Evolutionary conservation across 2,113 vertebrate genomes (phyloP).

Genomic region (Cyphomyrus plagiostoma): DNA sequence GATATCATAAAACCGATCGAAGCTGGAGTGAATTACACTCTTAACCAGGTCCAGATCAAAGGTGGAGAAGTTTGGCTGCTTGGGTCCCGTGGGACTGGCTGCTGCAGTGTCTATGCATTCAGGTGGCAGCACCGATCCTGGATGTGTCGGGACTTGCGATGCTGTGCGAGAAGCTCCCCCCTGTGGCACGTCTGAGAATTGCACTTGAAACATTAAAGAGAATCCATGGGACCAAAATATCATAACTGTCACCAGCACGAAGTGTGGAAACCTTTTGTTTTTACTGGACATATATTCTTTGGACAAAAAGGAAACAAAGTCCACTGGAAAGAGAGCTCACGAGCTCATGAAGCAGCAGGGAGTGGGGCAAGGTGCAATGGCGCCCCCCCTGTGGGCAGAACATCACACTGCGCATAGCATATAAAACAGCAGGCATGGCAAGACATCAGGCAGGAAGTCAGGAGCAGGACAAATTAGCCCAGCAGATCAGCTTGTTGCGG

Average conservation of each 20-base stretch:
- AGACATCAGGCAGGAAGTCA: background rate
- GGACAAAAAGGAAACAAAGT: background rate
- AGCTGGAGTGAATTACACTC: background rate
- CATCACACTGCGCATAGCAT: background rate
- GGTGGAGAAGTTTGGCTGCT: background rate
- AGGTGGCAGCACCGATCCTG: background rate
- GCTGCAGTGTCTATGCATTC: background rate
- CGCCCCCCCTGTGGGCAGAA: background rate
- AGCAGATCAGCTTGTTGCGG: background rate
- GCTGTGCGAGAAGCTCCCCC: background rate
- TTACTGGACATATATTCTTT: background rate
- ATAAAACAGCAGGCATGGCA: background rate
- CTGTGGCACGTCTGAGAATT: background rate
- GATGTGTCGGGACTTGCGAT: background rate
- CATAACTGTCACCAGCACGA: background rate
- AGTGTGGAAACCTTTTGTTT: background rate
- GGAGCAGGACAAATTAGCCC: background rate
- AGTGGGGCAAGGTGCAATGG: background rate
- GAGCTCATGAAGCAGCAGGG: background rate
- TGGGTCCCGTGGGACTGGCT: background rate
- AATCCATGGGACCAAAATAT: background rate
- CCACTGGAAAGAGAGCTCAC: background rate
- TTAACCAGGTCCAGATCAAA: background rate
- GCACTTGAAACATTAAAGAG: background rate
- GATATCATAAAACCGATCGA: background rate